Base-by-base conservation (phyloP, 1,140 invertebrate species). In the Adelges cooleyi region DNA sequence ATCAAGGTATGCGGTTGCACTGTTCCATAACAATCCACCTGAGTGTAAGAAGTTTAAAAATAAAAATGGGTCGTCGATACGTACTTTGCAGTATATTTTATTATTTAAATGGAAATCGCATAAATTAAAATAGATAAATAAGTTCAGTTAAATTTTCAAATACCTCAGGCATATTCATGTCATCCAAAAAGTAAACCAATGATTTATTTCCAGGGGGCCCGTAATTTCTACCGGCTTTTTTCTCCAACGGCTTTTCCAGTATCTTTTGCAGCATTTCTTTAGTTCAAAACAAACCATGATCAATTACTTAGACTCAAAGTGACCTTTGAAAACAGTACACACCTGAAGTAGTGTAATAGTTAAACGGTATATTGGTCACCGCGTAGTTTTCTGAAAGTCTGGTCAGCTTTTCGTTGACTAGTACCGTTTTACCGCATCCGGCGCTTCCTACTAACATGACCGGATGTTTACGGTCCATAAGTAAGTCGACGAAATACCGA, bases 121-220 rank as follows among this genome's bases (percentile, higher is more conserved):
- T n/a, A n/a, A n/a, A n/a, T n/a, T n/a, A n/a, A n/a, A n/a, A 46
- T 56, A 23, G 25, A 13, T 8, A 33, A 23, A 15, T 23, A 52
- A 22, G n/a, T 22, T n/a, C 44, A 33, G 11, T 33, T 33, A 33
- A 33, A 6, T 33, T 6, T 6, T 5, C 29, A 33, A 33, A 6
- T 71, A 92, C 92, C 80, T 95, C 91, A 15, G 94, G 93, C 93
- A 97, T 97, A 73, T 98, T 98, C 85, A 97, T 88, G 72, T 98
- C 94, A 74, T 97, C 95, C 66, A 97, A 87, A 74, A 97, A 98
- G 74, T 96, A 97, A 66, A 97, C 85, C n/a, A 98, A 77, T 0
- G 86, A 89, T 75, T 95, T 95, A 70, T 86, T 94, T 33, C 94
- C 92, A 2, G 92, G 92, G 20, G 95, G 95, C 5, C 92, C 95